phyloP scores from a whole-genome alignment of 1,140 invertebrate genomes.

The Diabrotica virgifera region DNA sequence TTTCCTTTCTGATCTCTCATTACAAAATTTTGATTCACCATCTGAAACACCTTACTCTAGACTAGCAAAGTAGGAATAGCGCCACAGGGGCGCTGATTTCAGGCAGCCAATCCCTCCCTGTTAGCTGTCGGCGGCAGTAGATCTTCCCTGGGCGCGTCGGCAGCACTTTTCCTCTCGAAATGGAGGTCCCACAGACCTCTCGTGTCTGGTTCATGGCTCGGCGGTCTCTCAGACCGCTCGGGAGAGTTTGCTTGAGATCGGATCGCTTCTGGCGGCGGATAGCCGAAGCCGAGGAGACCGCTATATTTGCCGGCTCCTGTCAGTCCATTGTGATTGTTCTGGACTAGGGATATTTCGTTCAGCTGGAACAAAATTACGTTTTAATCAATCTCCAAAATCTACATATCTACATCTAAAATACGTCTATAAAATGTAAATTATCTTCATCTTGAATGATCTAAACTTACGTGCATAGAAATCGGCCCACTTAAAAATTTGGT shows the following conservation, averaged over 20 bases:
- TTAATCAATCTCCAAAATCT: too few species aligned
- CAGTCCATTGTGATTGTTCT: constrained; percentile 57
- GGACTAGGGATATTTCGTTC: constrained; percentile 60
- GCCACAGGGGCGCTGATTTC: constrained; percentile 38
- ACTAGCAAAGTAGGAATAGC: constrained; percentile 45
- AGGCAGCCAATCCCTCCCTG: constrained; percentile 54
- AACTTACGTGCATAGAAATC: too few species aligned
- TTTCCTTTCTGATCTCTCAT: too few species aligned
- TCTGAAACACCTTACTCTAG: constrained; percentile 15
- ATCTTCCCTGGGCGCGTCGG: constrained; percentile 48
- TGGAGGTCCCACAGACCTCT: constrained; percentile 49
- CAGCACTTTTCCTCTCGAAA: constrained; percentile 45
- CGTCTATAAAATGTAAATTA: too few species aligned
- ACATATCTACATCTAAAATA: too few species aligned
- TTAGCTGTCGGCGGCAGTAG: constrained; percentile 45
- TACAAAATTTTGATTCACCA: neutral
- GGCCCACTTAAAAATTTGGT: too few species aligned
- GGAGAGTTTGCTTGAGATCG: constrained; percentile 46
- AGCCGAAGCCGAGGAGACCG: constrained; percentile 56
- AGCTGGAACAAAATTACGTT: constrained; percentile 47
- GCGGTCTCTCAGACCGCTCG: constrained; percentile 37
- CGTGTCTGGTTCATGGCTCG: constrained; percentile 46
- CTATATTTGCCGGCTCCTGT: constrained; percentile 53
- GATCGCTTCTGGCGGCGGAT: constrained; percentile 49
- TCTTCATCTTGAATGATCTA: too few species aligned